A percentile compares a stretch with the other conserved stretches of the same genome.
Conservation (phyloP, 2,888 invertebrate genomes). For the Lycia hirtaria region DNA sequence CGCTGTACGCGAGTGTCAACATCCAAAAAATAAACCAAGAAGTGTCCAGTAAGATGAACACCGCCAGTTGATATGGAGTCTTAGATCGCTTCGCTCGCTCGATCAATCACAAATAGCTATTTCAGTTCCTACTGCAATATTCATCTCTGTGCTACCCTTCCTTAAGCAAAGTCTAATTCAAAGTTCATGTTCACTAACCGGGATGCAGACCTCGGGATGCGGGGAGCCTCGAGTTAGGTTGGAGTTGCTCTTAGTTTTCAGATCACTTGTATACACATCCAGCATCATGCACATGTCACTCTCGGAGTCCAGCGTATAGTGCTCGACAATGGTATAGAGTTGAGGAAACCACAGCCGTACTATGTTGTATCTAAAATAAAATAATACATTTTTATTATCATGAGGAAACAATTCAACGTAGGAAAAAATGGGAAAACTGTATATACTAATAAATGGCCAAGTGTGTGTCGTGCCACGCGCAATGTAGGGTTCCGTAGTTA, state of each 20-base stretch:
- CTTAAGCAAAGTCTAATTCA: conserved; percentile 7
- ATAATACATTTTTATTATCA: too few relatives aligned
- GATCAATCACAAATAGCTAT: neutral
- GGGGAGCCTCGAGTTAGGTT: too few relatives aligned
- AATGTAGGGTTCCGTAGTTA: too few relatives aligned
- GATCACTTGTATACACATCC: conserved; percentile 51
- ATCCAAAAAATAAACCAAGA: too few relatives aligned
- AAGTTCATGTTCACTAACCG: conserved; percentile 13
- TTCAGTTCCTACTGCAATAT: neutral
- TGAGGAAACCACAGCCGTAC: conserved; percentile 65
- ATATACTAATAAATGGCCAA: too few relatives aligned
- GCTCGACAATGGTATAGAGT: conserved; percentile 61
- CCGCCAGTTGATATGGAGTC: too few relatives aligned
- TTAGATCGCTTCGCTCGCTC: too few relatives aligned
- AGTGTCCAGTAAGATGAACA: too few relatives aligned
- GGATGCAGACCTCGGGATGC: neutral
- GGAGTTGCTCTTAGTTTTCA: conserved; percentile 40
- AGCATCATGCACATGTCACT: conserved; percentile 56
- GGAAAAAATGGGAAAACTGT: neutral
- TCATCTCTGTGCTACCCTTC: neutral
- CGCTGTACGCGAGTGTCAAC: too few relatives aligned
- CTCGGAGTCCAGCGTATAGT: conserved; percentile 46
- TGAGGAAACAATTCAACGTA: too few relatives aligned
- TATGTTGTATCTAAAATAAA: conserved; percentile 58
- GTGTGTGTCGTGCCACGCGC: too few relatives aligned